phyloP scores from a whole-genome alignment of 2,888 invertebrate species.

The Scrobipalpa costella region DNA sequence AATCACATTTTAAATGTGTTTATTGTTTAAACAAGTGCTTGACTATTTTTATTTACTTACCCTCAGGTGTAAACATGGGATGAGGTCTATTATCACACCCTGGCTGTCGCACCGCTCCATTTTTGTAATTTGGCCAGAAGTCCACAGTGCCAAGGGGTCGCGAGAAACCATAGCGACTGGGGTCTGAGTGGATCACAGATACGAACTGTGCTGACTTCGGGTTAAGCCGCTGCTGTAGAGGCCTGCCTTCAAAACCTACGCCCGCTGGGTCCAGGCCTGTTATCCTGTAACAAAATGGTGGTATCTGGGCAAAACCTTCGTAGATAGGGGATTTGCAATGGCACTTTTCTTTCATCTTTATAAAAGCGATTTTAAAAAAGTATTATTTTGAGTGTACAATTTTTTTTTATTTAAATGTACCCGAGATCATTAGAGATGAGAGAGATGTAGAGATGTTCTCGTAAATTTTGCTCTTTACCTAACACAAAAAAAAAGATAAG shows the following conservation, averaged over 20 bases:
- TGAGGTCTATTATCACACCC: conserved; percentile 51
- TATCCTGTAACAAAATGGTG: conserved; percentile 49
- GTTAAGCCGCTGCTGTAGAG: conserved; percentile 46
- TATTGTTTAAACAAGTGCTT: too few relatives aligned
- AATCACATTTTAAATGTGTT: too few relatives aligned
- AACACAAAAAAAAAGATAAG: too few relatives aligned
- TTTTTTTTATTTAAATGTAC: too few relatives aligned
- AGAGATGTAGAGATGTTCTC: too few relatives aligned
- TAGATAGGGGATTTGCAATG: too few relatives aligned
- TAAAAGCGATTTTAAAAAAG: too few relatives aligned
- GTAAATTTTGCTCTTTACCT: too few relatives aligned
- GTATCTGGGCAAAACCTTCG: too few relatives aligned
- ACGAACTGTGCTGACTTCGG: conserved; percentile 58
- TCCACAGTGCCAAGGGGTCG: conserved; percentile 59
- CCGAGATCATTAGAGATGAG: too few relatives aligned
- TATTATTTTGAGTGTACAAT: too few relatives aligned
- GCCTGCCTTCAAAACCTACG: conserved; percentile 55
- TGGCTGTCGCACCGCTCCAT: conserved; percentile 58
- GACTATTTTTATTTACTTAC: conserved; percentile 43
- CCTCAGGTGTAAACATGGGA: conserved; percentile 55
- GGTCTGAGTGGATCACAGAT: conserved; percentile 63
- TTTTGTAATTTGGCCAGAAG: conserved; percentile 68
- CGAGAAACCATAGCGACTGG: conserved; percentile 59
- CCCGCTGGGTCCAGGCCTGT: conserved; percentile 68
- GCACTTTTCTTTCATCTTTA: too few relatives aligned